phyloP scores from a whole-genome alignment of 2,797 vertebrate species.

The Manis javanica region DNA sequence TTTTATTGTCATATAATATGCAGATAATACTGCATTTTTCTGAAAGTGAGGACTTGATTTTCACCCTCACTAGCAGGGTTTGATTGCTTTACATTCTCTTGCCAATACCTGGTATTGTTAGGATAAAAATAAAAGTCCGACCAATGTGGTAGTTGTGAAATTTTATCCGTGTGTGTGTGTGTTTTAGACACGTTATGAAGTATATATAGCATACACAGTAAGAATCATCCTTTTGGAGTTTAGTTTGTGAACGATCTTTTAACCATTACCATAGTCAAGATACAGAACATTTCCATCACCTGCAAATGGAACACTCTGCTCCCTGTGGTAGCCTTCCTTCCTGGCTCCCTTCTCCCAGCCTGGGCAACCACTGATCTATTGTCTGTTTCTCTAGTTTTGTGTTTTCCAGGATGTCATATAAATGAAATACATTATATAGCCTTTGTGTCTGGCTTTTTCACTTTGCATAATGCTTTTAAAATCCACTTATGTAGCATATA shows the following conservation, averaged over 20 bases:
- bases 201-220: neutral
- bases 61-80: neutral
- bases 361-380: neutral
- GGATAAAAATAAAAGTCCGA: neutral
- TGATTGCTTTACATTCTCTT: neutral
- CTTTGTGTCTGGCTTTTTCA: neutral
- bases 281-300: neutral
- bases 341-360: neutral
- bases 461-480: neutral
- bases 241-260: neutral
- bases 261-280: neutral
- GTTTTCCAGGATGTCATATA: neutral
- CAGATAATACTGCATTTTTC: neutral
- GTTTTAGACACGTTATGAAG: neutral
- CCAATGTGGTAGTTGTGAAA: neutral
- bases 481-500: neutral
- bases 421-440: neutral
- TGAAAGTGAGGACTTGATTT: neutral
- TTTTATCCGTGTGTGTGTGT: neutral
- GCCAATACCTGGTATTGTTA: neutral
- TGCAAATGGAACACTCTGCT: neutral
- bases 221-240: neutral
- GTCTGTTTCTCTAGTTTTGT: neutral
- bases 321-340: neutral
- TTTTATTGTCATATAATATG: neutral